Evolutionary conservation across 2,113 vertebrate genomes (phyloP).

Genomic region (Solea solea): DNA sequence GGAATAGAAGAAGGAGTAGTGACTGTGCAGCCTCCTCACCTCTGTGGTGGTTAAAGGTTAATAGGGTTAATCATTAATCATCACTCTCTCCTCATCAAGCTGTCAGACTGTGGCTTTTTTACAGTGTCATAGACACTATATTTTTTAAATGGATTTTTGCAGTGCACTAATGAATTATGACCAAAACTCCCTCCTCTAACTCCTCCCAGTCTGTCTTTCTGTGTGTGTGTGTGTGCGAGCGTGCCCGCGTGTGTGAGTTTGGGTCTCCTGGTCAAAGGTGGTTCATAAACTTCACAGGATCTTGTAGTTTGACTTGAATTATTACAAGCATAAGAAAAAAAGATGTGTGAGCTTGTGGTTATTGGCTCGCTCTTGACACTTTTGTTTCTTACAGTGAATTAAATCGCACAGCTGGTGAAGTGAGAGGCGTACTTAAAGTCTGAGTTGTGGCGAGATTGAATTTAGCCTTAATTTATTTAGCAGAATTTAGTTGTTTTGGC

Average conservation of each 20-base stretch:
- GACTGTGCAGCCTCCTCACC: constrained; percentile 14
- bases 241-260: background rate
- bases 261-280: constrained; percentile 28
- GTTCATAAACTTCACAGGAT: constrained; percentile 20
- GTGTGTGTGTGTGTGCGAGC: background rate
- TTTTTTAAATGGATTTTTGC: constrained; percentile 33
- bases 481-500: background rate
- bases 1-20: constrained; percentile 1
- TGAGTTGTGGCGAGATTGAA: constrained; percentile 11
- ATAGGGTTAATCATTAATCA: constrained; percentile 35
- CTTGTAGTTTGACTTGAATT: constrained; percentile 20
- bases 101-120: constrained; percentile 30
- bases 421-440: constrained; percentile 1
- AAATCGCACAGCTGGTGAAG: background rate
- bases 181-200: background rate
- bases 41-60: constrained; percentile 30
- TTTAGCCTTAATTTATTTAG: constrained; percentile 32
- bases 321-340: constrained; percentile 4
- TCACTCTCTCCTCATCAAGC: constrained; percentile 8
- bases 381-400: constrained; percentile 15
- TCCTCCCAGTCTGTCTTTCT: constrained; percentile 8
- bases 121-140: constrained; percentile 16
- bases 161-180: constrained; percentile 35
- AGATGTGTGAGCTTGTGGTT: constrained; percentile 1
- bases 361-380: background rate